Evolutionary conservation across 2,797 vertebrate genomes (phyloP).

Genomic region (Fistularia commersonii): DNA sequence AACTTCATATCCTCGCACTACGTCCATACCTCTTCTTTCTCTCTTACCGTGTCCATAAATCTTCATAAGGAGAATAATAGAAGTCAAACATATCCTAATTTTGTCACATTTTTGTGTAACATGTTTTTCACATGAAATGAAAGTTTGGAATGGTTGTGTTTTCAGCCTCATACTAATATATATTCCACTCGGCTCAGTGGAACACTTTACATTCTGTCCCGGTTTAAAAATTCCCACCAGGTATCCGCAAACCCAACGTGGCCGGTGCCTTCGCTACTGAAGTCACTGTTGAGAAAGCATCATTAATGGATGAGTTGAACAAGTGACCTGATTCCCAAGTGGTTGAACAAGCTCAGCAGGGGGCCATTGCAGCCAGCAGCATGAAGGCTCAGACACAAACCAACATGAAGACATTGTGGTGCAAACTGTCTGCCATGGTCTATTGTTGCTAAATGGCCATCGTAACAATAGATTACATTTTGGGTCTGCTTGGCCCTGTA

Average conservation of each 20-base stretch:
- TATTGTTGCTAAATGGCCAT: conserved; percentile 52
- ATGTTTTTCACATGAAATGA: too few relatives aligned
- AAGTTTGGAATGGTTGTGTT: too few relatives aligned
- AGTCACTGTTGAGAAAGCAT: conserved; percentile 52
- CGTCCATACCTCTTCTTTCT: too few relatives aligned
- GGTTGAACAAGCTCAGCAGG: conserved; percentile 48
- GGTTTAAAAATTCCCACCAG: conserved; percentile 1
- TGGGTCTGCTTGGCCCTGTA: conserved; percentile 36
- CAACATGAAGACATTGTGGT: conserved; percentile 60
- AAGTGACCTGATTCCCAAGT: conserved; percentile 62
- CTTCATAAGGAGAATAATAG: too few relatives aligned
- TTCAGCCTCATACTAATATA: too few relatives aligned
- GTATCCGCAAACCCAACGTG: conserved; percentile 15
- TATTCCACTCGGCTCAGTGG: too few relatives aligned
- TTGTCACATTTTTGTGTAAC: too few relatives aligned
- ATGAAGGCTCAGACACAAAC: conserved; percentile 36
- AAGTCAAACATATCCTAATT: too few relatives aligned
- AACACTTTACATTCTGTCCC: neutral
- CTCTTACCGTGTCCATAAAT: too few relatives aligned
- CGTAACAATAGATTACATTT: conserved; percentile 63
- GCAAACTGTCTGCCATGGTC: conserved; percentile 55
- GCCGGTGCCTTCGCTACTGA: conserved; percentile 21
- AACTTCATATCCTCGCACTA: too few relatives aligned
- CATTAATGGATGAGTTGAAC: conserved; percentile 52
- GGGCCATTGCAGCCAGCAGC: conserved; percentile 17